Evolutionary conservation across 37 sponge, comb jelly and placozoan species (phyloP).

Genomic region (Ephydatia muelleri): DNA sequence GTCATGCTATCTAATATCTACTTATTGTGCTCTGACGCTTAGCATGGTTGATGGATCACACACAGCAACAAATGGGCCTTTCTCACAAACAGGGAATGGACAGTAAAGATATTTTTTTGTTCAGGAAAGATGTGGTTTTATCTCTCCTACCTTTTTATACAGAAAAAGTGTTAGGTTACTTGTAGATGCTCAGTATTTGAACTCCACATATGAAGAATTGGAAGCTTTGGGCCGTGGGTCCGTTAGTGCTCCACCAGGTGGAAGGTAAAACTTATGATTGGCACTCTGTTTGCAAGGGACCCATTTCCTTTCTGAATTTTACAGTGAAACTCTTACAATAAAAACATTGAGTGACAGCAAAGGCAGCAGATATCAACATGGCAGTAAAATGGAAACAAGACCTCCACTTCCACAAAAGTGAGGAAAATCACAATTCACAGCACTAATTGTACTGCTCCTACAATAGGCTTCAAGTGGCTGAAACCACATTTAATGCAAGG

Average conservation of each 20-base stretch:
- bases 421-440: neutral
- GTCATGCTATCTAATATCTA: too few relatives aligned
- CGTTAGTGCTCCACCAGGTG: too few relatives aligned
- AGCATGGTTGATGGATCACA: too few relatives aligned
- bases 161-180: neutral
- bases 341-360: neutral
- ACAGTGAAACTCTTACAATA: neutral
- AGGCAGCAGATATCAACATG: neutral
- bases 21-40: too few relatives aligned
- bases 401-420: neutral
- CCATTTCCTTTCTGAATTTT: neutral
- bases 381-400: neutral
- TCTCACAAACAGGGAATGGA: too few relatives aligned
- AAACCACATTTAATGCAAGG: neutral
- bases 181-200: neutral
- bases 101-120: too few relatives aligned
- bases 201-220: neutral
- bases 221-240: neutral
- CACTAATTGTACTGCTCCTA: neutral
- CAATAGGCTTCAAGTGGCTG: neutral
- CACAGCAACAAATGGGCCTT: too few relatives aligned
- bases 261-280: too few relatives aligned
- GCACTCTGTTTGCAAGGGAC: neutral
- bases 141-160: too few relatives aligned
- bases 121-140: too few relatives aligned